Percentiles rank a stretch among this genome's conserved stretches.
Conservation (phyloP, 1,140 invertebrate genomes). For the Centruroides sculpturatus region DNA sequence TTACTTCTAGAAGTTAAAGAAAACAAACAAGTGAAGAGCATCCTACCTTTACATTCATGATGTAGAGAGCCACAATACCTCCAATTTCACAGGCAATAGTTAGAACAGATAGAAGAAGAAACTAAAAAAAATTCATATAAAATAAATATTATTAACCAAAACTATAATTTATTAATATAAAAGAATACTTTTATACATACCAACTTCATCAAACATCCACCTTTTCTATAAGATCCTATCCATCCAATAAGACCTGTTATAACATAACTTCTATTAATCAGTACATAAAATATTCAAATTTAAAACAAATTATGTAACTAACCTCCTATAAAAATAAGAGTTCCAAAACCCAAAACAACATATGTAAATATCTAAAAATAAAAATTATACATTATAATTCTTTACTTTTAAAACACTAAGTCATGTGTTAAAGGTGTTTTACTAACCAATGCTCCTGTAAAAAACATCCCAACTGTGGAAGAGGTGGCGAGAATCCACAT, state of each 20-base stretch:
- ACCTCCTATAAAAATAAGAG: constrained; percentile 30
- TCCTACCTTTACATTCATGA: constrained; percentile 27
- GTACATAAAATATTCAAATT: background rate
- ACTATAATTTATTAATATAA: background rate
- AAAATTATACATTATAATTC: background rate
- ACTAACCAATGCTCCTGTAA: constrained; percentile 31
- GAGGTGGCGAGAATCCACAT: constrained; percentile 34
- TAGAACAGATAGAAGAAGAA: constrained; percentile 25
- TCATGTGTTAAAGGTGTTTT: background rate
- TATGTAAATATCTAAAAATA: constrained; percentile 29
- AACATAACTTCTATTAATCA: background rate
- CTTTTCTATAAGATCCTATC: constrained; percentile 18
- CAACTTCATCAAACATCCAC: constrained; percentile 15
- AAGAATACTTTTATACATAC: constrained; percentile 1
- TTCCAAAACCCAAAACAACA: constrained; percentile 27
- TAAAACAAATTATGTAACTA: background rate
- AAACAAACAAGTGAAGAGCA: too few species aligned
- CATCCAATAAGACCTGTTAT: constrained; percentile 15
- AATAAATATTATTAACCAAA: background rate
- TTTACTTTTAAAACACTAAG: too few species aligned
- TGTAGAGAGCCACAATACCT: constrained; percentile 29
- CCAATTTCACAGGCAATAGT: constrained; percentile 29
- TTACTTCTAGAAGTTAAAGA: too few species aligned
- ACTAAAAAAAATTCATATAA: constrained; percentile 21
- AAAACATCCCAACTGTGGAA: constrained; percentile 28